Evolutionary conservation across 2,888 invertebrate species (phyloP), one percentile per base, ranked within the genome.

Genomic region (Eristalis tenax): DNA sequence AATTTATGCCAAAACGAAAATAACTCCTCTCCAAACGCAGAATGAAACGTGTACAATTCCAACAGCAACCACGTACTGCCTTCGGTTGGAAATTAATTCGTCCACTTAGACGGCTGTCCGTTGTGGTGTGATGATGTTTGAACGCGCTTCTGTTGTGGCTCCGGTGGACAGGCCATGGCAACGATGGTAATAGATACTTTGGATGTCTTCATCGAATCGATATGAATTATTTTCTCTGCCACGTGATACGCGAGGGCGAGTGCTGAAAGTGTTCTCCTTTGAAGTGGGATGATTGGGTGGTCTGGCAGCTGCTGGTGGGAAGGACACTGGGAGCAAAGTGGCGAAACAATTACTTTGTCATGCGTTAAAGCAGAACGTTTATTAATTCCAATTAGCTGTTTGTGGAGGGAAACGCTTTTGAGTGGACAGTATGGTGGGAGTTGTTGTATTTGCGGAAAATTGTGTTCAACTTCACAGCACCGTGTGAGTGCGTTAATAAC

Each of bases 91-190:
- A 77, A 75, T 86, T 75, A 75, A 63, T 61, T 59, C 26, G 35
- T 83, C 22, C 59, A 68, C 79, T 71, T 64, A 13, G 13, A 57
- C 65, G 63, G 57, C 35, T 75, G 75, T 79, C 78, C 28, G 38
- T 59, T 23, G 28, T 71, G 59, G 75, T 79, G 83, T 83, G 79
- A 87, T 76, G 79, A 80, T 76, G 79, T 64, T 83, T 87, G 68
- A 66, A 32, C 61, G 61, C 11, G 15, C 15, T 50, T 75, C 50
- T 87, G 83, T 83, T 87, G 69, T 86, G 86, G 82, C 18, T 43
- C 28, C 11, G 4, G 6, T 2, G 15, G 26, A 26, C 6, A 71
- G n/a, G 13, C 28, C 40, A 64, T 75, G 73, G 87, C 79, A 75
- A 75, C 83, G 63, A 75, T 87, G 79, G 75, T 79, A 66, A 79